Base-by-base conservation (phyloP, 2,113 vertebrate genomes). In the Taxidea taxus region DNA sequence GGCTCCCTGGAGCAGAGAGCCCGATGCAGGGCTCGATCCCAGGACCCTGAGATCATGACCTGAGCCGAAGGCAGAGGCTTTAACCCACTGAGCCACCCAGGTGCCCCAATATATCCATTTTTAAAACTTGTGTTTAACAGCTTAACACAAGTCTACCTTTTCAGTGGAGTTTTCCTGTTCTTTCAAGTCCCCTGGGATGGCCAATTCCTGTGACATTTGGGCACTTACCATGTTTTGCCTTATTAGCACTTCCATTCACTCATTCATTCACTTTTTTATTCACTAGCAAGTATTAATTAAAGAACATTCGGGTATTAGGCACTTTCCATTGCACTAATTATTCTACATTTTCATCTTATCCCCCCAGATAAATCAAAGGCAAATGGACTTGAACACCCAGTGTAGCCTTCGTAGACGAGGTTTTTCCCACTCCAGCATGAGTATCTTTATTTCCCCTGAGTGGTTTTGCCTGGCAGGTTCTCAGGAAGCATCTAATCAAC, bases 211-310 rank as follows among this genome's bases (percentile, higher is more conserved):
- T 87, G 66, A 56, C 51, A 62, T 72, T 96, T 85, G 64, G 34
- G 64, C 49, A 72, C 92, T 92, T 92, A 75, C 80, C 97, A 23
- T 68, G 62, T 74, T 62, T 94, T 83, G 34, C 23, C 29, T 94
- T 94, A 93, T 94, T 47, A 87, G 54, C 34, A 31, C 47, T 78
- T 94, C 91, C 25, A 87, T 89, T 91, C 58, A 94, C 20, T 81
- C 54, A 75, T 1, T 72, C 83, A 42, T 87, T 92, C 62, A 77
- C 77, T 86, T 91, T 84, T 81, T 5, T 23, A 91, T 91, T 87
- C 47, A 87, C 87, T 97, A 93, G 51, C 44, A 42, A 87, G 44
- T 80, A 90, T 70, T 90, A 78, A 91, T 95, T 97, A 90, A 96
- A 87, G 51, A 84, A 47, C 49, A 21, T 62, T 82, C 78, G 56